Base-by-base conservation (phyloP, 2,797 vertebrate species). In the Argya squamiceps region DNA sequence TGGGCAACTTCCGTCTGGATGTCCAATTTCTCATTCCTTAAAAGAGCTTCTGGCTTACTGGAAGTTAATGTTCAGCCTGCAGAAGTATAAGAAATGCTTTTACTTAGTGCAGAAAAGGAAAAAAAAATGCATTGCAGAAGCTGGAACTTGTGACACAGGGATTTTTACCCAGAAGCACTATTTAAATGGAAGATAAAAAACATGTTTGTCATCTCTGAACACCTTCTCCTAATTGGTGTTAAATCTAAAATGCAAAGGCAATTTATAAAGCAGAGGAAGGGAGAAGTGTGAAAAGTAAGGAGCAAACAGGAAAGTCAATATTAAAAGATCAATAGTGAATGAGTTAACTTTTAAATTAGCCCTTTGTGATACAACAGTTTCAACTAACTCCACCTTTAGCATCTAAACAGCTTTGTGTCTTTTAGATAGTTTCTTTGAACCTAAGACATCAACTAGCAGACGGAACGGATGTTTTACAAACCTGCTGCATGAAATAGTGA, bases 261-360 rank as follows among this genome's bases (percentile, higher is more conserved):
- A 68, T 53, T 95, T 95, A 92, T 95, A 84, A 93, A 85, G 75
- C 41, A 64, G 78, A 84, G 88, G 89, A 87, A 60, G 32, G 49
- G 55, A 92, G 59, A 71, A 87, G 87, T 77, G 87, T 82, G 81
- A 91, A 92, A 94, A 90, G 59, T 78, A 84, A 82, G 81, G 52
- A 75, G 69, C 49, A 69, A 92, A 92, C 75, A 60, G 65, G 27
- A 94, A 94, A 90, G 83, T 93, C 90, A 70, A 69, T 79, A 87
- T 43, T 16, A 23, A 81, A 80, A 86, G 92, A 91, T 86, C 81
- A 47, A 92, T 79, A 73, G 64, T 36, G 60, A 88, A 87, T 43
- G 41, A 92, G 85, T 73, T 87, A 92, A 96, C 95, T 95, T 97
- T 95, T 88, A 76, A 92, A 64, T 96, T 93, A 62, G 69, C 65